Evolutionary conservation across 2,797 vertebrate genomes (phyloP).

Genomic region (Lycodopsis pacificus): DNA sequence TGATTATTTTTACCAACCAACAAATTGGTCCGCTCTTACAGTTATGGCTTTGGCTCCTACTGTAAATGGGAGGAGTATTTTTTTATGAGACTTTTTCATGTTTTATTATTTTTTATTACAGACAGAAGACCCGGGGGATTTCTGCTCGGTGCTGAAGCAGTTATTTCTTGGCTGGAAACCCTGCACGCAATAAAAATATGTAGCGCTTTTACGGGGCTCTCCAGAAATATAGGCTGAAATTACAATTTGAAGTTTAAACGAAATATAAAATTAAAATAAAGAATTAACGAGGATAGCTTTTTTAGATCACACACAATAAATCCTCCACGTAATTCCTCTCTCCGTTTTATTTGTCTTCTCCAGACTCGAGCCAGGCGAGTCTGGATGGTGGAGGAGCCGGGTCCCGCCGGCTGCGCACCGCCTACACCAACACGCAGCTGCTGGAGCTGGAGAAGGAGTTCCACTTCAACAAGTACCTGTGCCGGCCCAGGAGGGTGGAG

Average conservation of each 20-base stretch:
- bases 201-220: conserved; percentile 26
- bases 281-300: neutral
- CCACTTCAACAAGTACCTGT: conserved; percentile 99
- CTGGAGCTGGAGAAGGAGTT: conserved; percentile 99
- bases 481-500: conserved; percentile 95
- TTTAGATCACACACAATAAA: conserved; percentile 7
- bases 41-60: conserved; percentile 42
- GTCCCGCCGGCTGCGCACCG: conserved; percentile 94
- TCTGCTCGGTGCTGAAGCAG: conserved; percentile 34
- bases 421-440: conserved; percentile 98
- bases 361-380: conserved; percentile 84
- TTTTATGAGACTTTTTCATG: conserved; percentile 41
- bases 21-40: conserved; percentile 40
- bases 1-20: conserved; percentile 26
- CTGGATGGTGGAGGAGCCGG: conserved; percentile 84
- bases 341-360: conserved; percentile 2
- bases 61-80: conserved; percentile 55
- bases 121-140: conserved; percentile 46
- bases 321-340: neutral
- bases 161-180: conserved; percentile 44
- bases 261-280: conserved; percentile 31
- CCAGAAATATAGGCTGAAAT: conserved; percentile 16
- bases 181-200: conserved; percentile 43
- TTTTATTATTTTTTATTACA: conserved; percentile 70
- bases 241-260: conserved; percentile 27